Conservation (phyloP, 2,888 invertebrate species). For the Mantis religiosa region DNA sequence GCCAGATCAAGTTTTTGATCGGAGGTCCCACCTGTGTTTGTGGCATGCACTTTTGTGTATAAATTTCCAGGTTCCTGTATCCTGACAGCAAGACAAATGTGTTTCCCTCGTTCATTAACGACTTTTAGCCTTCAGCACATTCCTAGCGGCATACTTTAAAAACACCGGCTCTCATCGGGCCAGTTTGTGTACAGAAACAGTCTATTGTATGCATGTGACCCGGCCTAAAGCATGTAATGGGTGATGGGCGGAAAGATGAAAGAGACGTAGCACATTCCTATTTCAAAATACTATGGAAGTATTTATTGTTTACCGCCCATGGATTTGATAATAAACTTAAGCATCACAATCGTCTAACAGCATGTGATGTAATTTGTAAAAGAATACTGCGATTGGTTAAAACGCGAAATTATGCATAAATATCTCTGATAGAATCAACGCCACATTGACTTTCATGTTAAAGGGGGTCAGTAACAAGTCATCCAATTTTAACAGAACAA, state of each 20-base stretch:
- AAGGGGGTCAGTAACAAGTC: too few relatives aligned
- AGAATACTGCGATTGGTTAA: too few relatives aligned
- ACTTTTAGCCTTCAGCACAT: background rate
- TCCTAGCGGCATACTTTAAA: background rate
- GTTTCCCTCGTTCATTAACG: background rate
- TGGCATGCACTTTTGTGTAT: background rate
- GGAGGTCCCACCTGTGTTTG: too few relatives aligned
- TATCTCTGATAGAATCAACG: background rate
- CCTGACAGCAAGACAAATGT: background rate
- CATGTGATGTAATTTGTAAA: background rate
- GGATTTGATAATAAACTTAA: background rate
- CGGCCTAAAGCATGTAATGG: background rate
- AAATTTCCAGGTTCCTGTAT: background rate
- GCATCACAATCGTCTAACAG: background rate
- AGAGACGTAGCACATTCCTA: background rate
- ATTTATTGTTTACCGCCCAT: background rate
- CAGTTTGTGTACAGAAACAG: background rate
- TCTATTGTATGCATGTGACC: background rate
- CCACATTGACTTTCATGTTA: background rate
- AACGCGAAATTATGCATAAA: background rate
- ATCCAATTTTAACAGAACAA: too few relatives aligned
- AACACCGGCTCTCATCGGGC: background rate
- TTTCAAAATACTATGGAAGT: background rate
- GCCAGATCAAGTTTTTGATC: too few relatives aligned
- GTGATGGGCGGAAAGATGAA: background rate